Evolutionary conservation across 2,113 vertebrate species (phyloP), one percentile per base, ranked within the genome.

Genomic region (Atractosteus spatula): DNA sequence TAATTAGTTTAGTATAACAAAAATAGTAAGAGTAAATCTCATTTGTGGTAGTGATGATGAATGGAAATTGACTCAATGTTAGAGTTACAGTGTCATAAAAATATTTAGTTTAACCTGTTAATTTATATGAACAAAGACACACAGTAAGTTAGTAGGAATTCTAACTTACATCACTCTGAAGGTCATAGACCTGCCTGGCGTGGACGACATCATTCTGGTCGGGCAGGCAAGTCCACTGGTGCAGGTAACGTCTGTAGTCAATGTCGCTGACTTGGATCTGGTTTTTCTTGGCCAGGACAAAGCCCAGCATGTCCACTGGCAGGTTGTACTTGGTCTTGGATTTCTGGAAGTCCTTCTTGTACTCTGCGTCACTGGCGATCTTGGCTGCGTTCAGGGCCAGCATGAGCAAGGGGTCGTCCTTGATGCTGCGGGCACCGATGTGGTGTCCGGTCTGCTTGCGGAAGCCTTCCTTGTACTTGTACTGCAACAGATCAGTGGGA

Each of bases 101-200:
- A 29, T 29, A 29, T 29, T 29, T 29, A 29, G 29, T 29, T 29
- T 29, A 29, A 29, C 29, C 29, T 29, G 29, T 29, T 29, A 29
- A 29, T 29, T 29, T 29, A 29, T 29, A 29, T 29, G 29, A 29
- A 29, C 2, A 29, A 29, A n/a, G 29, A 29, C 29, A 29, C 29
- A 29, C 29, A 29, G 2, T n/a, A n/a, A n/a, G n/a, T n/a, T n/a
- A 29, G 29, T 29, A 29, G 29, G 29, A 29, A 29, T 29, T 29
- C 29, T 29, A 29, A 88, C 95, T 92, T 72, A 98, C 97, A n/a
- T 99, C 94, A 68, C 97, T 99, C 81, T 96, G 96, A 0, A 99
- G 89, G 8, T 98, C 76, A 0, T 99, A 99, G 56, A 94, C 95
- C 55, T 95, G 92, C 77, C 86, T 93, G 11, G 97, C 97, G 3